These are phyloP conservation scores for Cariama cristata DNA, from an alignment of 2,113 vertebrate species.

Conservation along the genomic window DNA sequence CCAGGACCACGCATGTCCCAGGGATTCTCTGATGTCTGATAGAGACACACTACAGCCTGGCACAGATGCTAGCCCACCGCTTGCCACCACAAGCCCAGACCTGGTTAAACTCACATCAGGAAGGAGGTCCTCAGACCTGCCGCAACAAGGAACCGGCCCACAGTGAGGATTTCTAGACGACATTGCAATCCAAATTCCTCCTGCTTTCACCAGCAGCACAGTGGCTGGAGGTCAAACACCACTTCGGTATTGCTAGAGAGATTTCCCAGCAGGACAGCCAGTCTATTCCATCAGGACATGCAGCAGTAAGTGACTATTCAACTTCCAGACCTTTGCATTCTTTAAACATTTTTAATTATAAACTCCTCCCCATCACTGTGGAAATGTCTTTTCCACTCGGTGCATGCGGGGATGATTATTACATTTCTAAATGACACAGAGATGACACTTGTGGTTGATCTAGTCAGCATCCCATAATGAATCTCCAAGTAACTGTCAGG, in stretches of 20 bases:
- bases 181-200: not conserved
- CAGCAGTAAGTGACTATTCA: not conserved
- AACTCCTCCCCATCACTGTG: not conserved
- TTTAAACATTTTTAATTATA: not conserved
- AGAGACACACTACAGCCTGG: not conserved
- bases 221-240: not conserved
- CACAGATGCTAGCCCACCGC: not conserved
- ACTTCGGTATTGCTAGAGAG: not conserved
- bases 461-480: not conserved
- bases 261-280: not conserved
- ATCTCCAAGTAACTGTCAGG: not conserved
- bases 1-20: rapidly evolving
- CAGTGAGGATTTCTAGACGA: not conserved
- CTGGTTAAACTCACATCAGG: not conserved
- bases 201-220: not conserved
- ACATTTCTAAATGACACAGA: not conserved
- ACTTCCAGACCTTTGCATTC: not conserved
- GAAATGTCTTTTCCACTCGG: not conserved
- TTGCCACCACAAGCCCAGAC: not conserved
- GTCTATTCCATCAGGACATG: not conserved
- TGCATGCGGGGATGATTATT: not conserved
- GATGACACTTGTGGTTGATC: not conserved
- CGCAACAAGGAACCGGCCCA: not conserved
- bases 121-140: not conserved
- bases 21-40: not conserved